Percentiles rank a stretch among this genome's conserved stretches.
phyloP scores from a whole-genome alignment of 2,113 vertebrate genomes.

The Aphyosemion australe region DNA sequence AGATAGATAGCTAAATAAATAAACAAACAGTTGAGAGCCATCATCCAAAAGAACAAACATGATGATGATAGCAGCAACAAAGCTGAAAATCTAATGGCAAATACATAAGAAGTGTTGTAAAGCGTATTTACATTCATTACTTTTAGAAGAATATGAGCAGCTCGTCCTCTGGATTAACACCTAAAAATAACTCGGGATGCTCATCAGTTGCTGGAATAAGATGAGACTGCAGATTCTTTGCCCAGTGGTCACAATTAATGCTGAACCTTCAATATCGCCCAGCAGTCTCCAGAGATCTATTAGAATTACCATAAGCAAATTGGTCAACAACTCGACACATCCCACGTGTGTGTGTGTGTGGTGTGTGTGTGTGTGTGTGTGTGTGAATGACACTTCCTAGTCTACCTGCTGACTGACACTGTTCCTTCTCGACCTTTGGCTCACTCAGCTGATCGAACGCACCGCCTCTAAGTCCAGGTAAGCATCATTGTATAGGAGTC shows the following conservation, averaged over 20 bases:
- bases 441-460: conserved; percentile 61
- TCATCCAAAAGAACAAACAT: neutral
- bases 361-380: no score
- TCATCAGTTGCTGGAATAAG: conserved; percentile 59
- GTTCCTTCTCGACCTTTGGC: conserved; percentile 50
- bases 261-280: conserved; percentile 64
- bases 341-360: conserved; percentile 23
- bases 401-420: conserved; percentile 52
- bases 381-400: conserved; percentile 31
- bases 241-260: conserved; percentile 67
- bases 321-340: conserved; percentile 67
- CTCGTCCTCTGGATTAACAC: conserved; percentile 44
- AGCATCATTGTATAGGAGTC: conserved; percentile 34
- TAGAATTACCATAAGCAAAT: conserved; percentile 72
- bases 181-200: conserved; percentile 64
- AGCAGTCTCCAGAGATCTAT: conserved; percentile 58
- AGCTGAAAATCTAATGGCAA: neutral
- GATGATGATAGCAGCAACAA: neutral
- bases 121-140: conserved; percentile 33
- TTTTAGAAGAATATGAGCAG: conserved; percentile 8
- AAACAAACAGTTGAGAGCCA: neutral
- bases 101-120: conserved; percentile 2
- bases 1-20: no score
- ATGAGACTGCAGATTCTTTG: conserved; percentile 69
- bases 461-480: conserved; percentile 36